phyloP scores from a whole-genome alignment of 2,113 vertebrate genomes.

The Leptocoma aspasia region DNA sequence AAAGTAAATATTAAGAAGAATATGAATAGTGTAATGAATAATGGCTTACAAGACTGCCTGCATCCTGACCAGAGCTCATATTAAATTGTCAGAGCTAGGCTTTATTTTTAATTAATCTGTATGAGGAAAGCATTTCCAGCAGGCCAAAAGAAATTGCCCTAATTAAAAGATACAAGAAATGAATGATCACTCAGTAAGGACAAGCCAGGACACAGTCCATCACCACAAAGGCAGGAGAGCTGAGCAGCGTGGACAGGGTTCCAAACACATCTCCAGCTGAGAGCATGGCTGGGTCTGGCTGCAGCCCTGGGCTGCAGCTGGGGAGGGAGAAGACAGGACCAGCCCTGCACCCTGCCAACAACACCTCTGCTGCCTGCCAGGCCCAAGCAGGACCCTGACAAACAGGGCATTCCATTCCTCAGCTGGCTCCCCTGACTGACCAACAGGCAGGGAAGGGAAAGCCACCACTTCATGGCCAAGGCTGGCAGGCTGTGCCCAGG shows the following conservation, averaged over 20 bases:
- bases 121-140: neutral
- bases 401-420: neutral
- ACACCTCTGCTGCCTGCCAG: neutral
- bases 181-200: neutral
- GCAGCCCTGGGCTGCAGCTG: neutral
- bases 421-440: too few relatives aligned
- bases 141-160: neutral
- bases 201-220: neutral
- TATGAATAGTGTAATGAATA: neutral
- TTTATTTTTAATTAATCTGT: conserved; percentile 6
- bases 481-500: neutral
- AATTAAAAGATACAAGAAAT: conserved; percentile 40
- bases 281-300: rapidly evolving
- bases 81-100: neutral
- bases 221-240: neutral
- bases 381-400: neutral
- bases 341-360: neutral
- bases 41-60: neutral
- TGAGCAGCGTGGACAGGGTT: neutral
- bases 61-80: neutral
- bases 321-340: neutral
- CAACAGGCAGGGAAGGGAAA: neutral
- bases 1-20: neutral
- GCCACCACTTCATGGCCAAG: rapidly evolving
- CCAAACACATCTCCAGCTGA: neutral